Conservation (phyloP, 2,113 vertebrate species). For the Hylia prasina region DNA sequence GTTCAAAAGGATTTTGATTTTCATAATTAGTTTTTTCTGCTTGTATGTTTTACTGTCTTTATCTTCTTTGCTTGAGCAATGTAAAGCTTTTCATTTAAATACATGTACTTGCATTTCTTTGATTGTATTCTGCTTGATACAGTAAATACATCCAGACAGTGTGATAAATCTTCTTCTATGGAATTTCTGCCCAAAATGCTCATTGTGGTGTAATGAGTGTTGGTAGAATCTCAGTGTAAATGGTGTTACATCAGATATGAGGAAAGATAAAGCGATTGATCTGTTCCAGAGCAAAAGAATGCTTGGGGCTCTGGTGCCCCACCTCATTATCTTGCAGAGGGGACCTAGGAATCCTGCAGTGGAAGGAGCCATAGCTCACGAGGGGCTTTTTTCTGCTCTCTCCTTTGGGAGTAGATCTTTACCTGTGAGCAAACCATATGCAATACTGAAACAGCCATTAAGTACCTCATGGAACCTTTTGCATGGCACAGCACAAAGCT, state of each 20-base stretch:
- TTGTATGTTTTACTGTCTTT: not conserved
- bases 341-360: not conserved
- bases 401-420: not conserved
- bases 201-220: not conserved
- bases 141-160: not conserved
- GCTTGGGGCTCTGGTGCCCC: not conserved
- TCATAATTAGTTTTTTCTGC: conserved; percentile 14
- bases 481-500: not conserved
- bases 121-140: not conserved
- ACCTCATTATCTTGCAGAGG: not conserved
- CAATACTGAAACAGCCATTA: not conserved
- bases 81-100: not conserved
- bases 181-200: not conserved
- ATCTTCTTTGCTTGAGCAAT: not conserved
- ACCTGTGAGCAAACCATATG: not conserved
- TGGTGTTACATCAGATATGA: not conserved
- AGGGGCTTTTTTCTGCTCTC: not conserved
- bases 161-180: not conserved
- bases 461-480: not conserved
- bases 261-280: not conserved
- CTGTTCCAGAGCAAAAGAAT: not conserved
- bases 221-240: not conserved
- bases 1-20: conserved; percentile 22
- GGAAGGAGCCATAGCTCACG: accelerated
- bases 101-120: not conserved